Conservation (phyloP, 1,140 invertebrate genomes). For the Tigriopus japonicus region DNA sequence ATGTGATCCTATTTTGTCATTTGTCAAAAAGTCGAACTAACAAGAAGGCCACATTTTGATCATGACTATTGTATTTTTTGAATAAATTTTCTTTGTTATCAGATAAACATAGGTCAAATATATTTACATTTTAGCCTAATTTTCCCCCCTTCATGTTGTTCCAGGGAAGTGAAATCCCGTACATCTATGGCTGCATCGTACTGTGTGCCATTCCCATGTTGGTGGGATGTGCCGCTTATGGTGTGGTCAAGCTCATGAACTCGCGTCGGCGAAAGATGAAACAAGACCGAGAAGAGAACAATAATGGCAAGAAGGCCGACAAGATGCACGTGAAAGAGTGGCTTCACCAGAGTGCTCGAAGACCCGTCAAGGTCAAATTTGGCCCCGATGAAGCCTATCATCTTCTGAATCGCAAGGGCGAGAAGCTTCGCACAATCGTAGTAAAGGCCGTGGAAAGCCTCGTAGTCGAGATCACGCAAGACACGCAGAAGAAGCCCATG, state of each 20-base stretch:
- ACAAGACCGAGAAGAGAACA: conserved; percentile 55
- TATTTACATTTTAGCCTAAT: too few relatives aligned
- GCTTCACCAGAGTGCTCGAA: conserved; percentile 78
- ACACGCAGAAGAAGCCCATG: conserved; percentile 51
- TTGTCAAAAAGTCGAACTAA: too few relatives aligned
- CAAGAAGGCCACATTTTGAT: too few relatives aligned
- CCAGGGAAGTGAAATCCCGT: conserved; percentile 84
- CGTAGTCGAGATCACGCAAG: conserved; percentile 54
- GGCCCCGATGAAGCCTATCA: conserved; percentile 44
- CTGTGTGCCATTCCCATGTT: conserved; percentile 76
- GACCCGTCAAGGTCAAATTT: conserved; percentile 69
- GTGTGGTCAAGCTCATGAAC: conserved; percentile 78
- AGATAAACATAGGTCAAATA: too few relatives aligned
- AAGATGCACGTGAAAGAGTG: conserved; percentile 88
- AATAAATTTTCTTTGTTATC: too few relatives aligned
- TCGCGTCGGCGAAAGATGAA: conserved; percentile 52
- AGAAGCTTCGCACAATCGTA: conserved; percentile 62
- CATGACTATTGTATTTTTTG: too few relatives aligned
- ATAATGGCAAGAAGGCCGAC: conserved; percentile 50
- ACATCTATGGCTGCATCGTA: conserved; percentile 82
- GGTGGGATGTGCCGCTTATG: conserved; percentile 74
- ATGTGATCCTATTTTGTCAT: too few relatives aligned
- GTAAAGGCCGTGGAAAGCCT: conserved; percentile 37
- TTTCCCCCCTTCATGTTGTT: conserved; percentile 24
- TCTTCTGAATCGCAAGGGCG: conserved; percentile 68